phyloP scores from a whole-genome alignment of 1,140 invertebrate species.

The Camponotus vicinus region DNA sequence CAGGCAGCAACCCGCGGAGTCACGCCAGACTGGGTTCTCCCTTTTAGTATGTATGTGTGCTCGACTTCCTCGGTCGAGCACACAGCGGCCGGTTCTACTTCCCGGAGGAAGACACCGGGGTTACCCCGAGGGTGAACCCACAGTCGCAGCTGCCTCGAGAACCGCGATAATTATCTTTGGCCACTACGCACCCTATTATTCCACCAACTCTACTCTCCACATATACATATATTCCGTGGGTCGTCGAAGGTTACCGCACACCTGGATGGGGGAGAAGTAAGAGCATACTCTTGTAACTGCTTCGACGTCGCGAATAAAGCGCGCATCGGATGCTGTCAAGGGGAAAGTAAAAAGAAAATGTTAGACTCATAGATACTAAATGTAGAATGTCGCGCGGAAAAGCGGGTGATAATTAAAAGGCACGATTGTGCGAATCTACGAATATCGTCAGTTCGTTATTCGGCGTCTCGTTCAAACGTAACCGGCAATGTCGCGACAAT shows the following conservation, averaged over 20 bases:
- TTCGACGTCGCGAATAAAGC: constrained; percentile 6
- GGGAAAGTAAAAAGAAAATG: too few relatives aligned
- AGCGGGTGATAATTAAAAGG: not conserved
- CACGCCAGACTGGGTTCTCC: constrained; percentile 61
- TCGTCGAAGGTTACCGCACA: constrained; percentile 37
- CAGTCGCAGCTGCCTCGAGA: constrained; percentile 68
- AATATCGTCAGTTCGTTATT: not conserved
- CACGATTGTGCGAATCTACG: not conserved
- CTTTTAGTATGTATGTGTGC: not conserved
- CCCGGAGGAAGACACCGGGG: constrained; percentile 53
- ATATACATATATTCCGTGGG: not conserved
- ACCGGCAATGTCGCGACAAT: not conserved
- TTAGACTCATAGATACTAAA: not conserved
- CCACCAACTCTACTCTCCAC: constrained; percentile 26
- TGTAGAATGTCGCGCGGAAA: not conserved
- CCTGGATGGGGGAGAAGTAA: constrained; percentile 26
- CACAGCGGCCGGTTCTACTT: constrained; percentile 43
- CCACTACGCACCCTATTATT: constrained; percentile 72
- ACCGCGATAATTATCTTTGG: constrained; percentile 72
- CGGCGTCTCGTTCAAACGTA: not conserved
- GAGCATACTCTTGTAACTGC: constrained; percentile 42
- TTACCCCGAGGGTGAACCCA: constrained; percentile 68
- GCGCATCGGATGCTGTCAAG: not conserved
- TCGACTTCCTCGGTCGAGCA: constrained; percentile 30
- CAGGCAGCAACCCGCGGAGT: constrained; percentile 59